These are phyloP conservation scores for Tachina lurida DNA, from an alignment of 2,888 invertebrate genomes.

Conservation along the genomic window DNA sequence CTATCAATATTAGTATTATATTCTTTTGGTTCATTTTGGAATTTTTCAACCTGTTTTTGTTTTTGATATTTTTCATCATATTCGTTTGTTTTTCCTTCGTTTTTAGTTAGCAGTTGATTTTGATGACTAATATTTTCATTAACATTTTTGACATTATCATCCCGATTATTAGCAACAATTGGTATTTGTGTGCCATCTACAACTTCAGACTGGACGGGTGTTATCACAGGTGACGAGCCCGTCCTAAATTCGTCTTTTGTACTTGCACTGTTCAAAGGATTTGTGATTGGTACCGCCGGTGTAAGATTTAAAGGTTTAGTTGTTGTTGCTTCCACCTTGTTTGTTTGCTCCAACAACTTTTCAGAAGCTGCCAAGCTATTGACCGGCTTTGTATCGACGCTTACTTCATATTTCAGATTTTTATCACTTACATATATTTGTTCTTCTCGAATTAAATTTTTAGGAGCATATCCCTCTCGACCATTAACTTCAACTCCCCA, in stretches of 20 bases:
- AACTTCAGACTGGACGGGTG: constrained; percentile 73
- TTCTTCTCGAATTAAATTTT: constrained; percentile 85
- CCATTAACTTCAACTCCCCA: constrained; percentile 89
- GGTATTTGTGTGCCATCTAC: constrained; percentile 88
- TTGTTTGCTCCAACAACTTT: constrained; percentile 63
- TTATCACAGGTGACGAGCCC: constrained; percentile 42
- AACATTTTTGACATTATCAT: background rate
- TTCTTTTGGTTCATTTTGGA: background rate
- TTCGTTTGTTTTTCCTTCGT: constrained; percentile 73
- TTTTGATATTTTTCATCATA: constrained; percentile 72
- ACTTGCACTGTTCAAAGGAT: constrained; percentile 31
- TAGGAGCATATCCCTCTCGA: constrained; percentile 87
- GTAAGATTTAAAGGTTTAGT: constrained; percentile 52
- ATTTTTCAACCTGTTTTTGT: constrained; percentile 2
- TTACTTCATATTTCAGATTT: constrained; percentile 81
- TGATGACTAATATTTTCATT: background rate
- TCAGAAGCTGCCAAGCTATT: constrained; percentile 73
- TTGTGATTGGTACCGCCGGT: constrained; percentile 5
- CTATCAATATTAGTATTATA: background rate
- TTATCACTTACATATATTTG: constrained; percentile 83
- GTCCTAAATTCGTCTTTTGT: constrained; percentile 79
- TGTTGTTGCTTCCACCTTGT: constrained; percentile 42
- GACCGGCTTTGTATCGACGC: constrained; percentile 72
- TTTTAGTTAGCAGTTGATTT: constrained; percentile 72
- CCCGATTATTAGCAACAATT: constrained; percentile 54